Evolutionary conservation across 2,113 vertebrate genomes (phyloP).

Genomic region (Zingel zingel): DNA sequence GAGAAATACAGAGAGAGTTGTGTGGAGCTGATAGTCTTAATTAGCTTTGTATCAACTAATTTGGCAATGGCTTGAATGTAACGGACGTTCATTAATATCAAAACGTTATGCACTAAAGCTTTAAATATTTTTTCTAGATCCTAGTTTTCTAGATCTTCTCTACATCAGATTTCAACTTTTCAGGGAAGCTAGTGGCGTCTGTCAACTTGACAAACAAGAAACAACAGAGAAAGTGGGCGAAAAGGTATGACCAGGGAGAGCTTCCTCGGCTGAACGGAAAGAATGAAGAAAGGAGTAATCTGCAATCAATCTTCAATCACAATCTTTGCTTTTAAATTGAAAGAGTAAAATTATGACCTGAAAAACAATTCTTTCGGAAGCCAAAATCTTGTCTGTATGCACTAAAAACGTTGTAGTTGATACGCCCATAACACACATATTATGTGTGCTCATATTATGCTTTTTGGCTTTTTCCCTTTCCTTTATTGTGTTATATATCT

Average conservation of each 20-base stretch:
- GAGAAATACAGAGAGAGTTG: too few species aligned
- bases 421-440: background rate
- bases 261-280: conserved; percentile 62
- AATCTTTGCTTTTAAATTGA: background rate
- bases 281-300: conserved; percentile 76
- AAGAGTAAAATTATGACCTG: background rate
- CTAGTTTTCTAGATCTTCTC: background rate
- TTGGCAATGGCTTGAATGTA: too few species aligned
- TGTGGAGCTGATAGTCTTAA: too few species aligned
- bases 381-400: conserved; percentile 11
- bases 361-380: conserved; percentile 11
- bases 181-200: background rate
- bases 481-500: too few species aligned
- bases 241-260: conserved; percentile 38
- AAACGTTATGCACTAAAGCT: too few species aligned
- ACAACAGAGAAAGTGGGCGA: conserved; percentile 59
- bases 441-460: too few species aligned
- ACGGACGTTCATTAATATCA: too few species aligned
- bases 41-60: too few species aligned
- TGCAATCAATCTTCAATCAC: conserved; percentile 3
- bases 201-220: conserved; percentile 37
- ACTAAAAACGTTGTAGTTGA: conserved; percentile 2
- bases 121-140: background rate
- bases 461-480: too few species aligned
- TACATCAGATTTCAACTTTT: conserved; percentile 1